Conservation (phyloP, 2,797 vertebrate species). For the Spinus olivaceus region DNA sequence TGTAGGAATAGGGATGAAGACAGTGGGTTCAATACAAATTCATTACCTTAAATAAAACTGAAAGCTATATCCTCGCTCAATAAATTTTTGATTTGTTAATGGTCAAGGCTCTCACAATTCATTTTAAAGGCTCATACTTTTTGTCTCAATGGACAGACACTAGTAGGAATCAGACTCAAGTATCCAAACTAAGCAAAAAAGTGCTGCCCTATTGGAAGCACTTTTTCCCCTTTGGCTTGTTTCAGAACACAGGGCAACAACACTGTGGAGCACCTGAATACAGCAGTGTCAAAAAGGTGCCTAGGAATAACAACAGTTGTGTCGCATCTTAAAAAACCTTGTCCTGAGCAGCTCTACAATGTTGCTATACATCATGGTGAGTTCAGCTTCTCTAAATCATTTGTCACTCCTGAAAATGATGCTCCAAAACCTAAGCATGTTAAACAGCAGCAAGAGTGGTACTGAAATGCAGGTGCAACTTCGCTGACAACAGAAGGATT, state of each 20-base stretch:
- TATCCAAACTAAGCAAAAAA: background rate
- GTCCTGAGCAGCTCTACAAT: background rate
- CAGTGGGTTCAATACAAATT: background rate
- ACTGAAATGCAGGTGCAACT: background rate
- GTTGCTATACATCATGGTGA: background rate
- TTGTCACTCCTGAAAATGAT: background rate
- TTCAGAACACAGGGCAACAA: background rate
- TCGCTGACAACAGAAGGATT: background rate
- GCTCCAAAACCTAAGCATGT: background rate
- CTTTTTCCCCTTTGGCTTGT: background rate
- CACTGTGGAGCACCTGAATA: accelerated
- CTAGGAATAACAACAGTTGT: background rate
- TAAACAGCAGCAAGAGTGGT: background rate
- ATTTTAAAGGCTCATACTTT: background rate
- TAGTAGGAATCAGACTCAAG: background rate
- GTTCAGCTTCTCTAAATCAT: background rate
- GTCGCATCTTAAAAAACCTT: background rate
- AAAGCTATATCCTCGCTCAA: background rate
- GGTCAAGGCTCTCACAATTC: background rate
- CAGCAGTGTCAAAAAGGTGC: background rate
- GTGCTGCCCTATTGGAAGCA: background rate
- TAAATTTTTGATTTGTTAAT: background rate
- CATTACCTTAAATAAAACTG: background rate
- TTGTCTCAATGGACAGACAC: background rate
- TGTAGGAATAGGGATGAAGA: background rate